Evolutionary conservation across 2,797 vertebrate species (phyloP).

Genomic region (Coregonus suidteri): DNA sequence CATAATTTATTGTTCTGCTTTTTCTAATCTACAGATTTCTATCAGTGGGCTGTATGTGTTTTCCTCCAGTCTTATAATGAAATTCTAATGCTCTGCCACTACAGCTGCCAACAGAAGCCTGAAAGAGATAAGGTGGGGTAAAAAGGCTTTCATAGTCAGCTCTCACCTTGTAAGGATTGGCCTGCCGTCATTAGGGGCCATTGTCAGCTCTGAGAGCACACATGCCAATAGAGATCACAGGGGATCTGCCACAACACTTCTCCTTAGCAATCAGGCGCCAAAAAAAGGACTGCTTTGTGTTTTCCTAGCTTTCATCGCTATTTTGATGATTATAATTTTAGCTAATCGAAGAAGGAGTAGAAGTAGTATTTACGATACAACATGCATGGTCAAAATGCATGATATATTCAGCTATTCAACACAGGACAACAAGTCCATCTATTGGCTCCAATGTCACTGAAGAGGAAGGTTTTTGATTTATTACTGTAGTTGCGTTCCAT

Average conservation of each 20-base stretch:
- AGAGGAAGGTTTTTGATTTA: background rate
- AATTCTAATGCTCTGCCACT: conserved; percentile 73
- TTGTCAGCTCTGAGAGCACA: conserved; percentile 67
- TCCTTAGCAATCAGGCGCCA: background rate
- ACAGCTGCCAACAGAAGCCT: conserved; percentile 71
- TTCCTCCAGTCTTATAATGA: conserved; percentile 74
- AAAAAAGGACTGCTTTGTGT: background rate
- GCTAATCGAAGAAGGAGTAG: background rate
- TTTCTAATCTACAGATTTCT: conserved; percentile 78
- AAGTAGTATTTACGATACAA: background rate
- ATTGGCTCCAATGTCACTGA: background rate
- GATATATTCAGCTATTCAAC: background rate
- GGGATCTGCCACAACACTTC: conserved; percentile 1
- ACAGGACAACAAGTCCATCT: background rate
- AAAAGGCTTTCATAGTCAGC: conserved; percentile 69
- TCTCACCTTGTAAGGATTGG: conserved; percentile 74
- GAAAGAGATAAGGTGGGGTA: conserved; percentile 72
- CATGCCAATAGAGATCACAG: conserved; percentile 20
- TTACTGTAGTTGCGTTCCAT: background rate
- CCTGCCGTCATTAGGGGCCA: conserved; percentile 68
- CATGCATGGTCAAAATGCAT: background rate
- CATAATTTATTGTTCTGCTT: conserved; percentile 81
- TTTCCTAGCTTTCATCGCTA: background rate
- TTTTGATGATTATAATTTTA: background rate
- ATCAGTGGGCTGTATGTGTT: conserved; percentile 70